Evolutionary conservation across 2,797 vertebrate species (phyloP).

Genomic region (Sternarchorhynchus goeldii): DNA sequence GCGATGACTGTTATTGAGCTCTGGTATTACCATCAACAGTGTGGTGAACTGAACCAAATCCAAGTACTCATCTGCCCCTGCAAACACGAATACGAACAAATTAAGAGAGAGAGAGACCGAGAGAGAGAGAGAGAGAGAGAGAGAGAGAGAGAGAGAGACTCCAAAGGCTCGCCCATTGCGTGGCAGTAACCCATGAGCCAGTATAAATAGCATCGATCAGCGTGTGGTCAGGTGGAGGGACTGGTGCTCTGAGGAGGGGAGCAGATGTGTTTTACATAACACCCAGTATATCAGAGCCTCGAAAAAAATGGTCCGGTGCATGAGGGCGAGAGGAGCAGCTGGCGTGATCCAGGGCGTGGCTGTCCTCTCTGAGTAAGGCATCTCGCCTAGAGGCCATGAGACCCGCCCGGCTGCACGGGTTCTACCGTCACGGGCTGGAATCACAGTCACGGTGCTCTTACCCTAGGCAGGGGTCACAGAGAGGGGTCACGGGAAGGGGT

Average conservation of each 20-base stretch:
- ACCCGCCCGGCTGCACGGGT: not conserved
- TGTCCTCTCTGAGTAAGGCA: constrained; percentile 14
- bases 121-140: constrained; percentile 14
- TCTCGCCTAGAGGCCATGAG: constrained; percentile 41
- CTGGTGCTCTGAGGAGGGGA: constrained; percentile 57
- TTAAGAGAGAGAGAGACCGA: not conserved
- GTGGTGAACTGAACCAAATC: no score
- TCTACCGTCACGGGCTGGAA: constrained; percentile 41
- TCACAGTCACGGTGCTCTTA: not conserved
- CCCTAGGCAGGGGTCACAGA: no score
- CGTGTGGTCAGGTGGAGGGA: constrained; percentile 18
- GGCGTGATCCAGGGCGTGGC: constrained; percentile 5
- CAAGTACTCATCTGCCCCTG: no score
- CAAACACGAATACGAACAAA: constrained; percentile 16
- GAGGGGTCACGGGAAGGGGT: not conserved
- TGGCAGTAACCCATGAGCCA: constrained; percentile 3
- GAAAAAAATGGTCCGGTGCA: constrained; percentile 39
- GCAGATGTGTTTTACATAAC: constrained; percentile 77
- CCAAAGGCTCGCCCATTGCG: not conserved
- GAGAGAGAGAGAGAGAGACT: not conserved
- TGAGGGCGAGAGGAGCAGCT: constrained; percentile 2
- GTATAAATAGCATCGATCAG: constrained; percentile 69
- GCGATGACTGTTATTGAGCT: no score
- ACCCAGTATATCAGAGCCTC: not conserved
- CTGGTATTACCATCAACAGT: no score